Evolutionary conservation across 2,888 invertebrate species (phyloP), one percentile per base, ranked within the genome.

Genomic region (Adineta ricciae): DNA sequence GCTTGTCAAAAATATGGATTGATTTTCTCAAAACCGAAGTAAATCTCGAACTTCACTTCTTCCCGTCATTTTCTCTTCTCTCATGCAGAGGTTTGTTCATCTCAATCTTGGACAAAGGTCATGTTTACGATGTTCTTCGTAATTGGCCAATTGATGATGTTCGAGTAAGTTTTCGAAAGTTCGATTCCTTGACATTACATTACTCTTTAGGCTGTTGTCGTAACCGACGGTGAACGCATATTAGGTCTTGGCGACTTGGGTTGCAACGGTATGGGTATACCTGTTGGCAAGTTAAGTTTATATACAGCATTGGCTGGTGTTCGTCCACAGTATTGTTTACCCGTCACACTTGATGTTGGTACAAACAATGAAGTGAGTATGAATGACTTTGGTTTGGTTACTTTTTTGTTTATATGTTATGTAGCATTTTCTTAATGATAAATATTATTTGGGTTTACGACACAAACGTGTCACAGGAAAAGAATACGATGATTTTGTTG

Each of bases 181-280:
- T 46, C 5, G 8, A 86, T 64, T 5, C 3, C 36, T 36, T 38
- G 16, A 41, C 41, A 16, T 16, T 64, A 64, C 8, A 32, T 27
- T 21, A 21, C 27, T 94, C 95, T 88, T 85, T 84, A 88, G 87
- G 92, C 91, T 8, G 90, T 92, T 86, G 96, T 96, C 19, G 97
- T 98, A 73, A 99, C 99, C 0, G 99, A 99, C 90, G 99, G 99
- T 32, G 98, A 99, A 91, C 93, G 99, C 85, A 99, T 99, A 90
- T 92, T 99, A 85, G 99, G 99, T 8, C 92, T 99, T 84, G 99
- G 99, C 3, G 99, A 99, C 91, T 92, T 98, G 87, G 99, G 99
- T 16, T 96, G 95, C 7, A 94, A 95, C 90, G 99, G 99, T 24
- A 99, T 99, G 97, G 99, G 98, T 86, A 99, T 99, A 89, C 98